A percentile compares a stretch with the other conserved stretches of the same genome.
phyloP scores from a whole-genome alignment of 1,140 invertebrate species.

The Drosophila sproati region DNA sequence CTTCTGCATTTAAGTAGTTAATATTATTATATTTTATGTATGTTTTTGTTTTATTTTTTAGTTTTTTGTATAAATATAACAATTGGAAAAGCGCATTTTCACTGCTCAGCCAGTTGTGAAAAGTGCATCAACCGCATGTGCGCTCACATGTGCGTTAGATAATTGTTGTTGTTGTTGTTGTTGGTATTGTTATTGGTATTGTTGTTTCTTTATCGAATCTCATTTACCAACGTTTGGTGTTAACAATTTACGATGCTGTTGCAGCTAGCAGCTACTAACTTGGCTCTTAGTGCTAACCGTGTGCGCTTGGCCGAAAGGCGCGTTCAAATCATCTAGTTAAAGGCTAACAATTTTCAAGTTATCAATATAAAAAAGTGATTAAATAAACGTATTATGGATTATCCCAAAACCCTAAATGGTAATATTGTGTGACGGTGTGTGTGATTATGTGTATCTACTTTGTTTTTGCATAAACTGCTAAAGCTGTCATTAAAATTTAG shows the following conservation, averaged over 20 bases:
- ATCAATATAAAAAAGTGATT: not conserved
- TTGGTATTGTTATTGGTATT: slow-evolving; percentile 2
- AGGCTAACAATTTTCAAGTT: not conserved
- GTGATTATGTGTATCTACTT: slow-evolving; percentile 3
- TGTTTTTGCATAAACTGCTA: slow-evolving; percentile 58
- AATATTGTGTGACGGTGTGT: slow-evolving; percentile 35
- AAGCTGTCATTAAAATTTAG: slow-evolving; percentile 44
- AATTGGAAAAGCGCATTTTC: slow-evolving; percentile 71
- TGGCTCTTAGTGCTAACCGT: slow-evolving; percentile 61
- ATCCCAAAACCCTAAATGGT: slow-evolving; percentile 72
- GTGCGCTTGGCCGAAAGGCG: slow-evolving; percentile 30
- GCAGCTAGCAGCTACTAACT: slow-evolving; percentile 46
- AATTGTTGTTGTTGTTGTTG: slow-evolving; percentile 59
- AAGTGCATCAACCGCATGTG: slow-evolving; percentile 78
- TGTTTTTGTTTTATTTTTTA: slow-evolving; percentile 21
- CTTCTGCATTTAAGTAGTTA: slow-evolving; percentile 12
- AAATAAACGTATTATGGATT: slow-evolving; percentile 58
- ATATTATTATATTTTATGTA: not conserved
- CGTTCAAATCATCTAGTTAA: not conserved
- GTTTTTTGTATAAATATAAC: slow-evolving; percentile 40
- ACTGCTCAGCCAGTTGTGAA: slow-evolving; percentile 78
- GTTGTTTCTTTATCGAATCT: slow-evolving; percentile 2
- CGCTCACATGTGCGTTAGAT: slow-evolving; percentile 81
- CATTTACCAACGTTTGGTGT: not conserved
- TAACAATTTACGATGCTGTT: slow-evolving; percentile 17